Conservation (phyloP, 2,888 invertebrate species). For the Pachliopta kotzebuea region DNA sequence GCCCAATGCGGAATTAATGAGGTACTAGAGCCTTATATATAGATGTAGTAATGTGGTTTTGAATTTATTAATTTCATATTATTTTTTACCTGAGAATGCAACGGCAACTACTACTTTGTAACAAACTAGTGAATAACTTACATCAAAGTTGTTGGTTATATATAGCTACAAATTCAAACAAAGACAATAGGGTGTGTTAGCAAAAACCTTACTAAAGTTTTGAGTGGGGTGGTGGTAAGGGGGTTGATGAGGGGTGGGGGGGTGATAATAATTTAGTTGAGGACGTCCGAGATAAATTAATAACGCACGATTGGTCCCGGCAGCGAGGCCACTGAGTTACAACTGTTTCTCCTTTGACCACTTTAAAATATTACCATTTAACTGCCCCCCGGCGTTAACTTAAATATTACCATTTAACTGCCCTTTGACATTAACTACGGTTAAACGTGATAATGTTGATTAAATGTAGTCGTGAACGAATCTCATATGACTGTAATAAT, state of each 20-base stretch:
- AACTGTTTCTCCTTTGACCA: conserved; percentile 46
- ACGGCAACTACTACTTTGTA: no score
- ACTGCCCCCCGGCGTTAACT: conserved; percentile 44
- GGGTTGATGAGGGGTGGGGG: conserved; percentile 5
- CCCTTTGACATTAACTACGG: conserved; percentile 43
- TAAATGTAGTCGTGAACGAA: no score
- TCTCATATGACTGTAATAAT: no score
- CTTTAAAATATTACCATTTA: conserved; percentile 64
- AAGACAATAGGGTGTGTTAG: not conserved
- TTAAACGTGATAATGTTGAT: conserved; percentile 31
- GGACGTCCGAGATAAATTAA: conserved; percentile 50
- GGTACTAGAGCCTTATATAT: no score
- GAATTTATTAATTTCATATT: no score
- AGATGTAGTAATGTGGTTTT: no score
- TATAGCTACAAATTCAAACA: not conserved
- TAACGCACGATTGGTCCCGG: conserved; percentile 62
- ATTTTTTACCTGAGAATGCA: no score
- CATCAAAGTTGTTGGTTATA: not conserved
- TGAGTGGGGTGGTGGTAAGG: no score
- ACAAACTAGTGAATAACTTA: no score
- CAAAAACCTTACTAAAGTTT: conserved; percentile 16
- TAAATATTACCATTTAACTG: conserved; percentile 62
- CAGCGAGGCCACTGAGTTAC: conserved; percentile 55
- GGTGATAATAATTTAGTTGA: conserved; percentile 46
- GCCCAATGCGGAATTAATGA: no score